phyloP scores from a whole-genome alignment of 2,797 vertebrate species.

The Sebastes taczanowskii region DNA sequence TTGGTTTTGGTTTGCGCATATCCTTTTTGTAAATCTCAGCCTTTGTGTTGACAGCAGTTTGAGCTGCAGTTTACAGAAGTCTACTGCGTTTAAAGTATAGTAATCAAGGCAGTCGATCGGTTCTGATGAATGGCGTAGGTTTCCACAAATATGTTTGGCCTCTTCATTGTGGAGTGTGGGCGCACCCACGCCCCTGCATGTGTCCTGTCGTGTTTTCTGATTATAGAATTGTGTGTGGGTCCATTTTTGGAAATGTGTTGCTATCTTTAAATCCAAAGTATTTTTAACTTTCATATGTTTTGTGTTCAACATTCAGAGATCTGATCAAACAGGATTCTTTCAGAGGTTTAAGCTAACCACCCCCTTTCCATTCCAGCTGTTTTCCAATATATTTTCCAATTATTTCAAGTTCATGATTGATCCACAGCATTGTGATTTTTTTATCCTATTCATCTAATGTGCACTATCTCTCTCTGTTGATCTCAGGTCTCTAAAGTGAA shows the following conservation, averaged over 20 bases:
- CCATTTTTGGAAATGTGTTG: background rate
- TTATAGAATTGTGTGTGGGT: background rate
- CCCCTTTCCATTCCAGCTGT: background rate
- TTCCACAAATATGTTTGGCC: slow-evolving; percentile 49
- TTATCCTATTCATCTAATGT: background rate
- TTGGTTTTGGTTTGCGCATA: slow-evolving; percentile 42
- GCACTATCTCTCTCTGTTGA: background rate
- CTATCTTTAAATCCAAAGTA: background rate
- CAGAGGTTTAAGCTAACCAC: background rate
- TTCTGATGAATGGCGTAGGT: slow-evolving; percentile 42
- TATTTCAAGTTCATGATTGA: background rate
- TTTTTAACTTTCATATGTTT: background rate
- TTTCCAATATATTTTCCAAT: background rate
- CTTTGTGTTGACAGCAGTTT: slow-evolving; percentile 43
- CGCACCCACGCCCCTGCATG: slow-evolving; percentile 6
- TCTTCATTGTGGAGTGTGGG: slow-evolving; percentile 30
- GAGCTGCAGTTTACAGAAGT: slow-evolving; percentile 37
- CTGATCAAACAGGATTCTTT: background rate
- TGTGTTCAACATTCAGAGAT: background rate
- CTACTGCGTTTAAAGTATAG: slow-evolving; percentile 32
- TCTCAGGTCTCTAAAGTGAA: slow-evolving; percentile 94
- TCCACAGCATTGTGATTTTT: background rate
- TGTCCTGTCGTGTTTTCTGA: background rate
- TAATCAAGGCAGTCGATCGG: slow-evolving; percentile 44
- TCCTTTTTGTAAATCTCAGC: slow-evolving; percentile 43